These are phyloP conservation scores for Malurus leucopterus DNA, from an alignment of 2,797 vertebrate species.

Conservation along the genomic window DNA sequence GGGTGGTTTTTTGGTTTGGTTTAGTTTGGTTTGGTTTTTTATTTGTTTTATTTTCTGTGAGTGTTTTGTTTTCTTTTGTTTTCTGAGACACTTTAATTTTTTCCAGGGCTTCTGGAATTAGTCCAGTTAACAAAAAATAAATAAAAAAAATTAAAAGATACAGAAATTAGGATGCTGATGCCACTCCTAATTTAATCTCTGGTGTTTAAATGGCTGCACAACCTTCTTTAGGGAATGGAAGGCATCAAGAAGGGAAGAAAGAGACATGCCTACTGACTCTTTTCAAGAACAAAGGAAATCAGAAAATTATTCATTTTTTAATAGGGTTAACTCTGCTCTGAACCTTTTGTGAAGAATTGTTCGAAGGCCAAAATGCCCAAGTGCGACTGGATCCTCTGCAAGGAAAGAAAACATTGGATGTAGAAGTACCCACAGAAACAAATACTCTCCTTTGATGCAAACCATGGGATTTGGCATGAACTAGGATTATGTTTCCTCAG, in stretches of 20 bases:
- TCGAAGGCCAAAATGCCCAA: not conserved
- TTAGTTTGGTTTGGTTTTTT: too few species aligned
- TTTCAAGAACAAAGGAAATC: not conserved
- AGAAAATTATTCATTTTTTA: not conserved
- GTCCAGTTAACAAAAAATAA: too few species aligned
- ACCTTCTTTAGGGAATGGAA: not conserved
- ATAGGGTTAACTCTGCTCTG: not conserved
- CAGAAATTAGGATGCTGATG: too few species aligned
- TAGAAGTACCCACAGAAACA: not conserved
- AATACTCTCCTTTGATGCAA: rapidly evolving
- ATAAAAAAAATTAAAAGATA: too few species aligned
- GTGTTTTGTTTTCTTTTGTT: too few species aligned
- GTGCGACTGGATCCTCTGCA: not conserved
- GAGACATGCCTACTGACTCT: not conserved
- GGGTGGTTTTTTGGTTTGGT: too few species aligned
- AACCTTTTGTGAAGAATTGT: not conserved
- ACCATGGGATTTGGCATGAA: not conserved
- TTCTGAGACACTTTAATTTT: too few species aligned
- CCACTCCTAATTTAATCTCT: not conserved
- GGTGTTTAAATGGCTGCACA: not conserved
- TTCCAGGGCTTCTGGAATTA: too few species aligned
- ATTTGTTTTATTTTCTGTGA: too few species aligned
- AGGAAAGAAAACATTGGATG: not conserved
- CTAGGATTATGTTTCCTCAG: too few species aligned
- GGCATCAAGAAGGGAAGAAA: not conserved